Evolutionary conservation across 1,140 invertebrate species (phyloP).

Genomic region (Ruditapes philippinarum): DNA sequence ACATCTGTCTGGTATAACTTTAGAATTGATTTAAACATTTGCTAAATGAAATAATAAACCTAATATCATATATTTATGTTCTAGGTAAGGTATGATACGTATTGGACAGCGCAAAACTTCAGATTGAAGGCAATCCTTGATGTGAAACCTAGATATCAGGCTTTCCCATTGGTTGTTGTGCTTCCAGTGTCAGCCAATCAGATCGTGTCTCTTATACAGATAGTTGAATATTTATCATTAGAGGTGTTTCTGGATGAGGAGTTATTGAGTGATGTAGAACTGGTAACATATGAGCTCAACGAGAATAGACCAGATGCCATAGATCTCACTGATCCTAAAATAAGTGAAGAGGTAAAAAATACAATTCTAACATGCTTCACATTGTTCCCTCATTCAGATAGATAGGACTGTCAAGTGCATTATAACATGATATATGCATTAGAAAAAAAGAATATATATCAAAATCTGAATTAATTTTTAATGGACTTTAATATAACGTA

Average conservation of each 20-base stretch:
- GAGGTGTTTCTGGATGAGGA: conserved; percentile 66
- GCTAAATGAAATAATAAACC: no score
- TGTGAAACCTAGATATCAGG: conserved; percentile 73
- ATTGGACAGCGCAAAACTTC: conserved; percentile 74
- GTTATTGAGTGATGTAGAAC: conserved; percentile 69
- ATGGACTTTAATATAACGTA: no score
- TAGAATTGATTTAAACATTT: no score
- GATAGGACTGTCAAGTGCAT: no score
- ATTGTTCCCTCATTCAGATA: no score
- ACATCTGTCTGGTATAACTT: no score
- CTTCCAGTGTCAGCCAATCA: conserved; percentile 67
- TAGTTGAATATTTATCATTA: conserved; percentile 71
- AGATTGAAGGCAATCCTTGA: conserved; percentile 76
- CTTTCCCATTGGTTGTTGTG: conserved; percentile 79
- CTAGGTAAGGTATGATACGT: not conserved
- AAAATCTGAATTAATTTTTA: no score
- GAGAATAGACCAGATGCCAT: conserved; percentile 47
- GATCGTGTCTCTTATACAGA: conserved; percentile 41
- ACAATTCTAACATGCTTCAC: no score
- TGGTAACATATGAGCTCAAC: conserved; percentile 48
- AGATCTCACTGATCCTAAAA: conserved; percentile 59
- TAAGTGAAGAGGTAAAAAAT: conserved; percentile 70
- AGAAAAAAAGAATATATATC: no score
- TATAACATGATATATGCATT: no score
- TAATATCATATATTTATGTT: no score